These are phyloP conservation scores for Penaeus chinensis DNA, from an alignment of 1,140 invertebrate genomes.

Conservation along the genomic window DNA sequence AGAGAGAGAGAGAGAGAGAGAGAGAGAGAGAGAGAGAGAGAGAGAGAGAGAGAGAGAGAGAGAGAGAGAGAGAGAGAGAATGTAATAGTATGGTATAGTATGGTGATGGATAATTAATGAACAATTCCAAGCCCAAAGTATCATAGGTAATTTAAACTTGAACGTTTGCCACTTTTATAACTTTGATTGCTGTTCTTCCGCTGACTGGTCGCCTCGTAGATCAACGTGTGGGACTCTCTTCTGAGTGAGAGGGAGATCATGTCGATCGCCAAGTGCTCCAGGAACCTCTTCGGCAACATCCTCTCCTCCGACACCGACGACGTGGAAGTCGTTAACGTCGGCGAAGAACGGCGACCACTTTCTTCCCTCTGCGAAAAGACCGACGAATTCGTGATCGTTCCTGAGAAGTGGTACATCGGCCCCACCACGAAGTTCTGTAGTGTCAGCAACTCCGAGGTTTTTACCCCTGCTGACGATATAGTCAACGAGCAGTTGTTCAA, in stretches of 20 bases:
- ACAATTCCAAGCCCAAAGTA: no score
- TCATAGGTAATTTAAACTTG: neutral
- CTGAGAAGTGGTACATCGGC: slow-evolving; percentile 34
- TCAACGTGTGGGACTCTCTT: slow-evolving; percentile 45
- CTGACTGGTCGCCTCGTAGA: slow-evolving; percentile 1
- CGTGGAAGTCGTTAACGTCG: slow-evolving; percentile 34
- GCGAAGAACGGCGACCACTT: neutral
- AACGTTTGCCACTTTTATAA: neutral
- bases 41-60: no score
- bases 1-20: no score
- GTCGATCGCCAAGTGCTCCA: slow-evolving; percentile 21
- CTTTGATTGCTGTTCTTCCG: no score
- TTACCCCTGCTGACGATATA: slow-evolving; percentile 10
- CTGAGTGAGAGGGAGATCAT: slow-evolving; percentile 23
- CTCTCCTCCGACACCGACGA: slow-evolving; percentile 29
- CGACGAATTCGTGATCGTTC: slow-evolving; percentile 27
- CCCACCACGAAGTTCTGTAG: slow-evolving; percentile 30
- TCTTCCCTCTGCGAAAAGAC: slow-evolving; percentile 8
- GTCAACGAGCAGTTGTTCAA: slow-evolving; percentile 37
- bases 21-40: no score
- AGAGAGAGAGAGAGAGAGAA: no score
- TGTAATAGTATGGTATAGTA: no score
- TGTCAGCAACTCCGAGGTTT: slow-evolving; percentile 41
- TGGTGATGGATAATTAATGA: no score
- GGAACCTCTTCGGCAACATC: slow-evolving; percentile 37